Evolutionary conservation across 1,140 invertebrate species (phyloP).

Genomic region (Dendrolimus kikuchii): DNA sequence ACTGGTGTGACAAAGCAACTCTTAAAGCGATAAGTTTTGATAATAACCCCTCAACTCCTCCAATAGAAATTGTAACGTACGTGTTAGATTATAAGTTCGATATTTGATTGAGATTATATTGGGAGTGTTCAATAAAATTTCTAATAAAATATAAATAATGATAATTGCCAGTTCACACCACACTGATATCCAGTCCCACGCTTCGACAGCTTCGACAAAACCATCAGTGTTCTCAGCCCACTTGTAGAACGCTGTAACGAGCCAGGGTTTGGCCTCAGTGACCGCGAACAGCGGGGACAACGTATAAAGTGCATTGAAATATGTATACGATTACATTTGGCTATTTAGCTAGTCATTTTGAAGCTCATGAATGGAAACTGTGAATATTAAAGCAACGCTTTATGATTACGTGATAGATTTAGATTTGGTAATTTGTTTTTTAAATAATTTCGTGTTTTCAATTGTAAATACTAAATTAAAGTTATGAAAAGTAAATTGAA

Average conservation of each 20-base stretch:
- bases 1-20: slow-evolving; percentile 26
- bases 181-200: slow-evolving; percentile 31
- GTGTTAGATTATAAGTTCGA: not conserved
- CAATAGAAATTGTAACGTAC: slow-evolving; percentile 12
- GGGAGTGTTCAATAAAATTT: slow-evolving; percentile 45
- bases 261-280: slow-evolving; percentile 5
- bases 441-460: no score
- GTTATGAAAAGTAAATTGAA: no score
- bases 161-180: slow-evolving; percentile 46
- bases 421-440: no score
- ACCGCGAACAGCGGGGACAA: not conserved
- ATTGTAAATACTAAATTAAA: no score
- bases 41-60: slow-evolving; percentile 2
- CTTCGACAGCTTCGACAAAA: slow-evolving; percentile 23
- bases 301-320: not conserved
- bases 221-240: slow-evolving; percentile 28
- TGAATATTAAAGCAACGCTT: no score
- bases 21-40: slow-evolving; percentile 16
- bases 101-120: slow-evolving; percentile 9
- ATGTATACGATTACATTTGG: slow-evolving; percentile 1
- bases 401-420: no score
- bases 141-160: slow-evolving; percentile 50
- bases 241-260: slow-evolving; percentile 20
- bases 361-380: no score
- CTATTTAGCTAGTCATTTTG: no score